A percentile compares a stretch with the other conserved stretches of the same genome.
Conservation (phyloP, 2,797 vertebrate species). For the Acipenser ruthenus region DNA sequence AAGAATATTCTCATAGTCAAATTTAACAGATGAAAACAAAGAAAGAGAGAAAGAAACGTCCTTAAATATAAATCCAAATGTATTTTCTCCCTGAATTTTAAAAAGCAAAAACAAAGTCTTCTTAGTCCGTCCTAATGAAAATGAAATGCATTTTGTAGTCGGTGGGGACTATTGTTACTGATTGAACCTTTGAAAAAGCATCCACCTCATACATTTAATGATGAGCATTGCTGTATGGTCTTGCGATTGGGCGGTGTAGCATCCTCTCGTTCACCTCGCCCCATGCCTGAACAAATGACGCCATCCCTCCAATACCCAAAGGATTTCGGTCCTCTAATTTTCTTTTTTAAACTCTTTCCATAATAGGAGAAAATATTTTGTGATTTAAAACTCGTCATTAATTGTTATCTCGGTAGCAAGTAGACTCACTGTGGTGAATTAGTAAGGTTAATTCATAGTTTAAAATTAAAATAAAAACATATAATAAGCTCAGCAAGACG, state of each 20-base stretch:
- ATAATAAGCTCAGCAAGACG: too few species aligned
- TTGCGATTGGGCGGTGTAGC: neutral
- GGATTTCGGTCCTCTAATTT: slow-evolving; percentile 32
- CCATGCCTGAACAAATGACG: slow-evolving; percentile 60
- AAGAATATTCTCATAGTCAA: too few species aligned
- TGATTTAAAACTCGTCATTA: slow-evolving; percentile 5
- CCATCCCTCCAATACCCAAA: slow-evolving; percentile 54
- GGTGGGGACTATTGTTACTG: neutral
- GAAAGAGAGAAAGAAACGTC: too few species aligned
- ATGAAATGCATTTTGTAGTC: neutral
- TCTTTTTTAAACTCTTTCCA: slow-evolving; percentile 5
- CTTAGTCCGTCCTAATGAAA: neutral
- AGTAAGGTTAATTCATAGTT: too few species aligned
- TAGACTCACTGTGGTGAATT: neutral
- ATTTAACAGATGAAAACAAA: too few species aligned
- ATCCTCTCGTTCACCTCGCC: slow-evolving; percentile 46
- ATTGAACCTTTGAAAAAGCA: slow-evolving; percentile 22
- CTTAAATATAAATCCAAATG: too few species aligned
- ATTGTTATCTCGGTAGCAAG: slow-evolving; percentile 9
- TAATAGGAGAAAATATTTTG: neutral
- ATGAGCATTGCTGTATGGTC: slow-evolving; percentile 2
- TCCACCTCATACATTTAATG: slow-evolving; percentile 22
- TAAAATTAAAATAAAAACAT: too few species aligned
- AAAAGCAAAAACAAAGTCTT: neutral
- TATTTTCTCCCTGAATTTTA: too few species aligned